A percentile compares a stretch with the other conserved stretches of the same genome.
These are phyloP conservation scores for Drosophila rhopaloa DNA, from an alignment of 1,140 invertebrate species.

Conservation along the genomic window DNA sequence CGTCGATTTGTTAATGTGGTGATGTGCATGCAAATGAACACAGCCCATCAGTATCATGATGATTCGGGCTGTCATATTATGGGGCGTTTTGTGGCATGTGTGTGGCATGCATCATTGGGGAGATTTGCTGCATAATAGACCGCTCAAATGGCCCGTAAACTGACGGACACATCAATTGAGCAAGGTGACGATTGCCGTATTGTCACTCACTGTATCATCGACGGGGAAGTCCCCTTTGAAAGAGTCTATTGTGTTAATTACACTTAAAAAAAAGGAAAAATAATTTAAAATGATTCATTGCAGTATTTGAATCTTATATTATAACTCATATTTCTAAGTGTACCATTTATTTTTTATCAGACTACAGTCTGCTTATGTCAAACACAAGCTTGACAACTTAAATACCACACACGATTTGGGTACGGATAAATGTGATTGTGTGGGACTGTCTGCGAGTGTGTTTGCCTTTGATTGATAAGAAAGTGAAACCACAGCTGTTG, in stretches of 20 bases:
- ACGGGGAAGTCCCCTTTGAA: background rate
- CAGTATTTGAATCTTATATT: background rate
- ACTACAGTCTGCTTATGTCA: constrained; percentile 63
- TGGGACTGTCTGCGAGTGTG: constrained; percentile 29
- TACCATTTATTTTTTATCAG: constrained; percentile 57
- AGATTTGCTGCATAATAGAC: constrained; percentile 29
- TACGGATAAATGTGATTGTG: constrained; percentile 8
- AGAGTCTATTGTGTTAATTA: background rate
- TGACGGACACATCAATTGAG: constrained; percentile 34
- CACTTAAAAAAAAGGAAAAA: constrained; percentile 8
- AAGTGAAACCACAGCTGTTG: constrained; percentile 61
- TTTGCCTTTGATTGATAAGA: constrained; percentile 74
- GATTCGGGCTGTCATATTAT: constrained; percentile 61
- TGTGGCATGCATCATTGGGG: constrained; percentile 19
- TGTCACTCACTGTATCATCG: constrained; percentile 14
- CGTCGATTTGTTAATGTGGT: constrained; percentile 75
- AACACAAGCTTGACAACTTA: constrained; percentile 55
- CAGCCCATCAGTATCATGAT: constrained; percentile 36
- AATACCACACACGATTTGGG: constrained; percentile 49
- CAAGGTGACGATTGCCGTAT: constrained; percentile 8
- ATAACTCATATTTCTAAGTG: constrained; percentile 13
- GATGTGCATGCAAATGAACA: constrained; percentile 71
- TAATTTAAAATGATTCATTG: background rate
- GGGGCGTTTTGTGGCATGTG: constrained; percentile 41
- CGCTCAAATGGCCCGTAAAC: constrained; percentile 26